These are phyloP conservation scores for Synergus laeviventris DNA, from an alignment of 2,888 invertebrate genomes.

Conservation along the genomic window DNA sequence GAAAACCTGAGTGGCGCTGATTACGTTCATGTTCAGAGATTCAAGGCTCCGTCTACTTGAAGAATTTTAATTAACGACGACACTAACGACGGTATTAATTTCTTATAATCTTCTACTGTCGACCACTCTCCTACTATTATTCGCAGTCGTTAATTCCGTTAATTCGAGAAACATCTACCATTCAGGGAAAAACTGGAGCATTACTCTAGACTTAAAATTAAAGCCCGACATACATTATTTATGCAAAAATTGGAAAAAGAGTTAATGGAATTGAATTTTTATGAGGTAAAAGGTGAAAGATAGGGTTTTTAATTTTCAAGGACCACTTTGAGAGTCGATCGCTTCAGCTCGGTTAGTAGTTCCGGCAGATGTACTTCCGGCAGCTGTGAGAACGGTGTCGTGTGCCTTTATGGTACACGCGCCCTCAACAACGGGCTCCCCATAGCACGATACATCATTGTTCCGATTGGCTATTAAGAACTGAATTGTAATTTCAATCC, in stretches of 20 bases:
- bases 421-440: conserved; percentile 58
- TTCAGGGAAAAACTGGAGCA: background rate
- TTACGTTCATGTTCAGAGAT: background rate
- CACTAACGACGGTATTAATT: background rate
- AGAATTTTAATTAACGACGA: background rate
- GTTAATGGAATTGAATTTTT: background rate
- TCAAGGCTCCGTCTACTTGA: background rate
- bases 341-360: conserved; percentile 62
- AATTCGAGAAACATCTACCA: background rate
- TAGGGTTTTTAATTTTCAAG: conserved; percentile 29
- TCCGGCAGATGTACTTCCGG: conserved; percentile 74
- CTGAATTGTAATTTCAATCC: conserved; percentile 25
- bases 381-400: conserved; percentile 70
- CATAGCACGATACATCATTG: conserved; percentile 55
- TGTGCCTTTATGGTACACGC: conserved; percentile 69
- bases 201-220: no score
- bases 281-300: background rate
- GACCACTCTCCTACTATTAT: background rate
- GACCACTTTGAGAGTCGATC: conserved; percentile 51
- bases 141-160: background rate
- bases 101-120: background rate
- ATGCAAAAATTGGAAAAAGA: background rate
- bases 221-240: background rate
- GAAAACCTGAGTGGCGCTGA: background rate
- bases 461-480: conserved; percentile 61